Evolutionary conservation across 1,140 invertebrate species (phyloP).

Genomic region (Aphelenchoides besseyi): DNA sequence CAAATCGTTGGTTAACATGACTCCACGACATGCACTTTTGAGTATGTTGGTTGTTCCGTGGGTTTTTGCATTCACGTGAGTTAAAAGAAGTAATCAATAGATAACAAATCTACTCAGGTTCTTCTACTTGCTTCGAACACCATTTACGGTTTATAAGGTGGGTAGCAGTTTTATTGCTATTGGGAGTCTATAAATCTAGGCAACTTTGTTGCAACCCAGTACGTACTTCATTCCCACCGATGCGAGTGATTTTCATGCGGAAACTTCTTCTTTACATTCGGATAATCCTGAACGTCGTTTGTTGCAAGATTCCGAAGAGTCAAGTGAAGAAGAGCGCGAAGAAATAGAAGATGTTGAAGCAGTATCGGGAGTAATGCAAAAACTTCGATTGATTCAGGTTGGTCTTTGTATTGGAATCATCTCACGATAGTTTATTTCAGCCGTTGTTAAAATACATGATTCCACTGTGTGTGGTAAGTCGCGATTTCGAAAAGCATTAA

Average conservation of each 20-base stretch:
- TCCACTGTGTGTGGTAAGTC: slow-evolving; percentile 75
- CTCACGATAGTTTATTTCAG: slow-evolving; percentile 1
- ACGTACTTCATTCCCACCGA: slow-evolving; percentile 15
- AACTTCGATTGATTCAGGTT: slow-evolving; percentile 13
- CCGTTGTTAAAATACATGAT: slow-evolving; percentile 75
- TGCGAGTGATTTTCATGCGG: background rate
- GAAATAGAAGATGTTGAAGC: background rate
- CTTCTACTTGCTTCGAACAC: background rate
- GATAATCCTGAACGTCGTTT: slow-evolving; percentile 4
- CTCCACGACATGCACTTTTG: slow-evolving; percentile 39
- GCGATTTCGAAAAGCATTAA: too few relatives aligned
- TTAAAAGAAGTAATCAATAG: background rate
- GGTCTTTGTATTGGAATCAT: background rate
- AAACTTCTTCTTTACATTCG: background rate
- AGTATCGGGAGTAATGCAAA: background rate
- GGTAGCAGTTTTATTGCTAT: too few relatives aligned
- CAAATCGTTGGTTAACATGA: slow-evolving; percentile 32
- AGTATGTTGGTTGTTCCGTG: slow-evolving; percentile 50
- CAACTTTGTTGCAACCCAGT: background rate
- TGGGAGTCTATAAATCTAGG: too few relatives aligned
- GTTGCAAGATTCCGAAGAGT: background rate
- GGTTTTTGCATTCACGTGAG: slow-evolving; percentile 47
- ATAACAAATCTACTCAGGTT: slow-evolving; percentile 15
- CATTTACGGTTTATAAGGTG: slow-evolving; percentile 9
- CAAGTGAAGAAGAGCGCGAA: background rate